Base-by-base conservation (phyloP, 2,888 invertebrate genomes). In the Tigriopus californicus region DNA sequence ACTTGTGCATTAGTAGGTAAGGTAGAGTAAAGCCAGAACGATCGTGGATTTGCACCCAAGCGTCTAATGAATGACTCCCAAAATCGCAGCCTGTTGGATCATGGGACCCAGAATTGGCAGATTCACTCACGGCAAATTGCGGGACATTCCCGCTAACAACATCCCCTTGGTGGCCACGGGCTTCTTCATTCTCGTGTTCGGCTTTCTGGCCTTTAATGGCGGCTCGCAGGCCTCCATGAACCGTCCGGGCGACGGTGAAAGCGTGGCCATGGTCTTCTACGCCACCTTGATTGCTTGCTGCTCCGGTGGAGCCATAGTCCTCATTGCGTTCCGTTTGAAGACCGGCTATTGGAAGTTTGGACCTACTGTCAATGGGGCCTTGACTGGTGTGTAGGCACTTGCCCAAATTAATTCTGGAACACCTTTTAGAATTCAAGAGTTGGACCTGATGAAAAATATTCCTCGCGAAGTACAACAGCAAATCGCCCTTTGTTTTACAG, bases 171-270 rank as follows among this genome's bases (percentile, higher is more conserved):
- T 73, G 5, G 73, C 74, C 41, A 65, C 76, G 46, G 76, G 77
- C 6, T 75, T 73, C 1, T 72, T 77, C 65, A 72, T 77, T 55
- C 67, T 77, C 46, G 68, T 76, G 61, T 72, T 75, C 61, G 76
- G 76, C 8, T 76, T 77, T 67, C 66, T 77, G 61, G 74, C 76
- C 1, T 77, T 77, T 68, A 77, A 77, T 65, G 76, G 75, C 10
- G 76, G 73, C 2, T 73, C 74, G 0, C 65, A 71, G 64, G 70
- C 70, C 1, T 68, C 69, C 62, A 72, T 75, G 61, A 68, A 12
- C 15, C 65, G 68, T 15, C 65, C 67, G 0, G 73, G 73, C 6
- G 74, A 73, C 62, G 73, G 74, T 0, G 67, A 66, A 1, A 66
- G 67, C 2, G 69, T 76, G 10, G 70, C 73, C 8, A 61, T 67